Base-by-base conservation (phyloP, 2,113 vertebrate genomes). In the Pomatostomus ruficeps region DNA sequence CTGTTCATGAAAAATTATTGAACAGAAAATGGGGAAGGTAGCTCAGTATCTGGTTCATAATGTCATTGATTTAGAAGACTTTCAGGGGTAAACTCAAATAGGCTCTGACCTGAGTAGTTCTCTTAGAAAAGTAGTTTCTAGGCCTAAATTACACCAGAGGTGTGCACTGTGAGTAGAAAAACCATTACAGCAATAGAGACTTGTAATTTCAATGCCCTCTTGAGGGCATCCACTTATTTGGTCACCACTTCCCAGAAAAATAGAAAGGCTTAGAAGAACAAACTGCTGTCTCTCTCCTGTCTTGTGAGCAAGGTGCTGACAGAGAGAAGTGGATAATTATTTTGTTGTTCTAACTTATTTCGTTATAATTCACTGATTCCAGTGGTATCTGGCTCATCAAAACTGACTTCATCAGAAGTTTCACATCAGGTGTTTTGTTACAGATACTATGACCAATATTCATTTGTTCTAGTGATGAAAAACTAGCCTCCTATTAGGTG, bases 351-450 rank as follows among this genome's bases (percentile, higher is more conserved):
- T 28, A 89, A 78, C 9, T 86, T 77, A 76, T 38, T 90, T 86
- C 54, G 72, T 77, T 89, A 7, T 48, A 72, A 79, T 61, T 87
- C 58, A 68, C 49, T 3, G 17, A 72, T 91, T 94, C 71, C 58
- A 76, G 45, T 48, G 45, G 36, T 31, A 88, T 33, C 14, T 51
- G 74, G 52, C 42, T 93, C 21, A 1, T 68, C 80, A 77, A 78
- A 95, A 93, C 49, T 24, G 76, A 72, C 77, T 95, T 91, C 26
- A 89, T 77, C 79, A 43, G 14, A 84, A 91, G 73, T 81, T 91
- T 93, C 78, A 52, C 42, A 85, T 58, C 33, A 76, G 19, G 54
- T 91, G 54, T 78, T 91, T 89, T 85, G 78, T n/a, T 92, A 85
- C 17, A 78, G 81, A 75, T 68, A 87, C 26, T 68, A 74, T 5